Evolutionary conservation across 2,888 invertebrate species (phyloP).

Genomic region (Calephelis perditalis): DNA sequence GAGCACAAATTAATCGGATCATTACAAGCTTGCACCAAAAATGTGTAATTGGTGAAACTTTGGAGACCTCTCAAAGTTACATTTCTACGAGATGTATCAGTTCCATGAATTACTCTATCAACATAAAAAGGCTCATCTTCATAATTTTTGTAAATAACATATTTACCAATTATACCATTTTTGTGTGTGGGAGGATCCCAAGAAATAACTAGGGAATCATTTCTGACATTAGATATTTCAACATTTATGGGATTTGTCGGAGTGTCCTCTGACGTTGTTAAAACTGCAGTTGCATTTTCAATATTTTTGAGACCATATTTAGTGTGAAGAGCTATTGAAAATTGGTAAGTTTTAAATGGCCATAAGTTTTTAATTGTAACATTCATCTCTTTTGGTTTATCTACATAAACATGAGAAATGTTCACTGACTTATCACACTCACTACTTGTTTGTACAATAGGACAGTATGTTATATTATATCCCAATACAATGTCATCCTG

Average conservation of each 20-base stretch:
- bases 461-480: constrained; percentile 87
- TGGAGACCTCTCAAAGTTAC: constrained; percentile 57
- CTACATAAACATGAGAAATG: constrained; percentile 53
- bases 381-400: constrained; percentile 66
- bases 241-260: constrained; percentile 79
- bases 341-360: constrained; percentile 86
- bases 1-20: constrained; percentile 80
- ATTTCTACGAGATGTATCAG: constrained; percentile 43
- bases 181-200: constrained; percentile 84
- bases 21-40: constrained; percentile 85
- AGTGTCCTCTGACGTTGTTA: constrained; percentile 85
- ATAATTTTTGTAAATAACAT: constrained; percentile 77
- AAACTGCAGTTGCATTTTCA: constrained; percentile 75
- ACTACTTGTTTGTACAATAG: constrained; percentile 70
- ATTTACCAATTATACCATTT: constrained; percentile 86
- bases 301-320: constrained; percentile 56
- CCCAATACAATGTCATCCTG: constrained; percentile 82
- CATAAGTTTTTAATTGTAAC: constrained; percentile 80
- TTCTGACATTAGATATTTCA: constrained; percentile 76
- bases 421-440: constrained; percentile 72
- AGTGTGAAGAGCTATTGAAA: constrained; percentile 81
- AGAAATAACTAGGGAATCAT: constrained; percentile 79
- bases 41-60: constrained; percentile 82
- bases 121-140: constrained; percentile 35
- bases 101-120: constrained; percentile 41